phyloP scores from a whole-genome alignment of 2,113 vertebrate genomes.

The Chelonoidis abingdonii region DNA sequence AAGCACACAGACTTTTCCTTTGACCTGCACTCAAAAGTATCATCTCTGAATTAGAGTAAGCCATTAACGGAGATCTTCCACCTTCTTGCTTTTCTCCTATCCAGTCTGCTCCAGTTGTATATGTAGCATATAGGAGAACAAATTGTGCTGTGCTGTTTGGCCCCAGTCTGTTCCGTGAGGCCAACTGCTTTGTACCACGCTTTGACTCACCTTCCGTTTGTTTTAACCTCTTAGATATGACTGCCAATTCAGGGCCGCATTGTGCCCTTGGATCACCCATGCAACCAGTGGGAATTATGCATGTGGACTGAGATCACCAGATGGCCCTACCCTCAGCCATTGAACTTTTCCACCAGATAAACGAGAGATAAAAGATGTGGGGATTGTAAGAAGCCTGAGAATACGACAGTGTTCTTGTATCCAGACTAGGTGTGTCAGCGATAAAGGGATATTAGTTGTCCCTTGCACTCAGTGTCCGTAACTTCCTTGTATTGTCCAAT shows the following conservation, averaged over 20 bases:
- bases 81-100: not conserved
- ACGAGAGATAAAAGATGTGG: constrained; percentile 1
- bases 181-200: not conserved
- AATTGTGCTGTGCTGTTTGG: not conserved
- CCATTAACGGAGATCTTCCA: not conserved
- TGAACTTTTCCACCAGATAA: constrained; percentile 50
- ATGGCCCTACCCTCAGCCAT: not conserved
- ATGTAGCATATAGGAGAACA: fast-evolving
- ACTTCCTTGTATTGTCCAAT: constrained; percentile 88
- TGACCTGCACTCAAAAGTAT: not conserved
- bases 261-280: not conserved
- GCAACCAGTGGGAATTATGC: not conserved
- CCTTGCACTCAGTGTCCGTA: constrained; percentile 77
- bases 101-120: not conserved
- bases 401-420: constrained; percentile 29
- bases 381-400: constrained; percentile 47
- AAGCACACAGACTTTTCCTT: not conserved
- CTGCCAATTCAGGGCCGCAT: fast-evolving
- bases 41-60: not conserved
- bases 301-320: not conserved
- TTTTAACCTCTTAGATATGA: fast-evolving
- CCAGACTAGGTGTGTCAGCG: constrained; percentile 67
- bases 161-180: not conserved
- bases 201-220: not conserved
- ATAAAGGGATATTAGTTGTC: constrained; percentile 69